Evolutionary conservation across 2,888 invertebrate species (phyloP), one percentile per base, ranked within the genome.

Genomic region (Eupithecia subumbrata): DNA sequence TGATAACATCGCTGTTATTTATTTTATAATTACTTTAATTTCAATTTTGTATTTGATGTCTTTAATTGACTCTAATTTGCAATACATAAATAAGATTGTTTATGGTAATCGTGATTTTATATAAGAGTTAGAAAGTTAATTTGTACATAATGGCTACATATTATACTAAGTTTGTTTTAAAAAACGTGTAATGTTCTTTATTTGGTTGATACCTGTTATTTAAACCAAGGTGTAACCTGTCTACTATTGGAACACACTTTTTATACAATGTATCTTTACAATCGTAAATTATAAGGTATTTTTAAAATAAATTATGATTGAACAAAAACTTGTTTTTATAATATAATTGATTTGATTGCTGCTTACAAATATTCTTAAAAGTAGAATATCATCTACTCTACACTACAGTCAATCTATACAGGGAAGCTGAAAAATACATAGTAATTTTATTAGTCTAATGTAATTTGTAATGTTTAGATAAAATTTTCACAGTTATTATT

Each of bases 1-100:
- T 83, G 77, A 83, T 87, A 86, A 86, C 81, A 84, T 84, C 87
- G 88, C 88, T 93, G 94, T 94, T 94, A 94, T 94, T 94, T 94
- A 94, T 93, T 94, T 88, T 94, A 88, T 94, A 94, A 82, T 83
- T 89, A 84, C 75, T 84, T 85, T 80, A 75, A 77, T 83, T 83
- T 82, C 72, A 67, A 78, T 76, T 72, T 60, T 60, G 60, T 60
- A 60, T 56, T 81, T 81, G 81, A 82, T 80, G 81, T 79, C 75
- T 77, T 76, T 79, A 83, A 75, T 73, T 84, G 84, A 81, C 78
- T 79, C 81, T 82, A 79, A 82, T 81, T 83, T 83, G 84, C 81
- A 86, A 84, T 86, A 84, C 71, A 69, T 82, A 72, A 68, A 25
- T 43, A 43, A 82, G 79, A 83, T 84, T 81, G 84, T 85, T 82